These are phyloP conservation scores for Myiotriccus ornatus DNA, from an alignment of 2,797 vertebrate species.

Conservation along the genomic window DNA sequence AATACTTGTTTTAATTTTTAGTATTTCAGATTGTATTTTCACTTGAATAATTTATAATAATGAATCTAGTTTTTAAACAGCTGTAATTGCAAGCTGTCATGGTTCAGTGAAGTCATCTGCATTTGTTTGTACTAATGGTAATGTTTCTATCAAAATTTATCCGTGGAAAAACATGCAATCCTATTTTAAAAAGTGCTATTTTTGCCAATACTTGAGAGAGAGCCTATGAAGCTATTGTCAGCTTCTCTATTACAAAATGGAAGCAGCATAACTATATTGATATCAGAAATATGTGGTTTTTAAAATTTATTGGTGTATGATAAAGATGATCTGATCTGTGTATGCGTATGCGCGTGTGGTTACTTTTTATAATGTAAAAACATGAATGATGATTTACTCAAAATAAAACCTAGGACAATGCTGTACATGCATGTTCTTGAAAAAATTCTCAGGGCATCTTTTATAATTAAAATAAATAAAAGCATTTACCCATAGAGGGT, in stretches of 20 bases:
- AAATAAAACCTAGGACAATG: constrained; percentile 78
- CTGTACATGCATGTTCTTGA: constrained; percentile 73
- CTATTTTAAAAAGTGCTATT: constrained; percentile 67
- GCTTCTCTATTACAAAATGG: constrained; percentile 78
- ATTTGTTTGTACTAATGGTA: constrained; percentile 72
- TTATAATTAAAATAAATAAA: constrained; percentile 57
- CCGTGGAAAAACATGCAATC: constrained; percentile 61
- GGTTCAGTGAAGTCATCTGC: constrained; percentile 70
- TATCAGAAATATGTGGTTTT: constrained; percentile 72
- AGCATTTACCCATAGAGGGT: constrained; percentile 4
- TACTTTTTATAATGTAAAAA: constrained; percentile 80
- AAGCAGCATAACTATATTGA: constrained; percentile 73
- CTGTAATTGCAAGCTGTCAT: constrained; percentile 70
- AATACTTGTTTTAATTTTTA: constrained; percentile 75
- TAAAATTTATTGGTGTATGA: constrained; percentile 73
- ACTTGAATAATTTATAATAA: constrained; percentile 74
- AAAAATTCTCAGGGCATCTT: constrained; percentile 67
- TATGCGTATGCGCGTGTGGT: constrained; percentile 74
- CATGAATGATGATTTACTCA: constrained; percentile 69
- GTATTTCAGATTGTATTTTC: constrained; percentile 74
- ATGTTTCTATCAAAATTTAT: constrained; percentile 69
- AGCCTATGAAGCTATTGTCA: constrained; percentile 82
- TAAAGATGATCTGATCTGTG: constrained; percentile 75
- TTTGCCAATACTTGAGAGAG: constrained; percentile 67
- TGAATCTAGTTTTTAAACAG: constrained; percentile 72